These are phyloP conservation scores for Diorhabda elongata DNA, from an alignment of 1,140 invertebrate genomes.

Conservation along the genomic window DNA sequence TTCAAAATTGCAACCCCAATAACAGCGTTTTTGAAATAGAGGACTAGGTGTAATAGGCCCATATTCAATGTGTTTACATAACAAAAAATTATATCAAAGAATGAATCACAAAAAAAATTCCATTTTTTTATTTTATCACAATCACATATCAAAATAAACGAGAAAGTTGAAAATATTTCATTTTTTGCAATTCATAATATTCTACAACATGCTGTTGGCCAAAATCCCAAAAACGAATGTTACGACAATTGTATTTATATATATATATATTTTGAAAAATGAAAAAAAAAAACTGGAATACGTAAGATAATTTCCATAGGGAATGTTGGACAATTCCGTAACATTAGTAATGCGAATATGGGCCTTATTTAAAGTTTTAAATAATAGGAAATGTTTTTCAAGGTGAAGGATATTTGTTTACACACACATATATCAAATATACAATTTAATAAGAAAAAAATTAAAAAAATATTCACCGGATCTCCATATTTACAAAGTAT, in stretches of 20 bases:
- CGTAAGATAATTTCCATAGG: background rate
- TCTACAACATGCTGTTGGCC: conserved; percentile 38
- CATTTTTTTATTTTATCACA: no score
- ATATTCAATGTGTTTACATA: conserved; percentile 45
- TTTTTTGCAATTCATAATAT: conserved; percentile 17
- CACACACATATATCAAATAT: no score
- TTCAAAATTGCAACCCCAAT: conserved; percentile 15
- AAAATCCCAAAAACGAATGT: conserved; percentile 38
- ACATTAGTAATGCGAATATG: conserved; percentile 48
- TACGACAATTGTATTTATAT: conserved; percentile 20
- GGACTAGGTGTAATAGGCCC: conserved; percentile 34
- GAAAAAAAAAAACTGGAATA: background rate
- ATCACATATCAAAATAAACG: conserved; percentile 12
- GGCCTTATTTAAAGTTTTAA: conserved; percentile 30
- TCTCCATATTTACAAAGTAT: no score
- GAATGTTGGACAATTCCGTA: conserved; percentile 26
- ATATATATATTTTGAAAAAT: no score
- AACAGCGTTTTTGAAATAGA: background rate
- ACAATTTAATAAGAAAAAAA: no score
- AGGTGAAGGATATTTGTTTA: no score
- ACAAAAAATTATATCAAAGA: conserved; percentile 11
- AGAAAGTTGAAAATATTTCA: conserved; percentile 25
- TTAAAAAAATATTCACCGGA: no score
- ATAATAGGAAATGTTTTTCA: background rate
- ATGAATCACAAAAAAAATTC: no score